Evolutionary conservation across 23 tunicate genomes (phyloP), one percentile per base, ranked within the genome.

Genomic region (Oikopleura albicans): DNA sequence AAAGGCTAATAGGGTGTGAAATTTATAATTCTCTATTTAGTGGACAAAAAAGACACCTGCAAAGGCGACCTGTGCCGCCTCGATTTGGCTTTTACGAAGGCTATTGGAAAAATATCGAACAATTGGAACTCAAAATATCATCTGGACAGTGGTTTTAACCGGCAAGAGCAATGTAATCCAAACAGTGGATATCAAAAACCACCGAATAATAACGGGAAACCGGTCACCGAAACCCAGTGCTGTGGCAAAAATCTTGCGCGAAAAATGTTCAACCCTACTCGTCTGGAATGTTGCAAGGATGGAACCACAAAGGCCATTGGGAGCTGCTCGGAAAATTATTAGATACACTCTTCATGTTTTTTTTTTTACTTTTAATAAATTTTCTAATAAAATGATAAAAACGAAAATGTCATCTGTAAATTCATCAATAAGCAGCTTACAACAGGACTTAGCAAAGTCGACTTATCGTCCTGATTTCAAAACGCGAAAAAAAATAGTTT

Each of bases 301-400:
- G 79, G 79, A 71, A 71, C 79, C 2, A 71, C 79, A 37, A 71
- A 71, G 37, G 37, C 79, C 31, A 12, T 71, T 31, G 79, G 79
- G 27, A 49, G 63, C 63, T 49, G 63, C 22, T 8, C 12, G 63
- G 63, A 49, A n/a, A n/a, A n/a, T n/a, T n/a, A n/a, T n/a, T n/a
- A n/a, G n/a, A n/a, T n/a, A n/a, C n/a, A n/a, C n/a, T n/a, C n/a
- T n/a, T n/a, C n/a, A n/a, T n/a, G n/a, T n/a, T n/a, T n/a, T n/a
- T n/a, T n/a, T n/a, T n/a, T n/a, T n/a, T n/a, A n/a, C n/a, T n/a
- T n/a, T n/a, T n/a, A n/a, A n/a, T n/a, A n/a, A n/a, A n/a, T n/a
- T n/a, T n/a, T n/a, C n/a, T n/a, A n/a, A n/a, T n/a, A n/a, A n/a
- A n/a, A n/a, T n/a, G n/a, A n/a, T n/a, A n/a, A n/a, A n/a, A n/a